Evolutionary conservation across 1,140 invertebrate genomes (phyloP).

Genomic region (Saxidomus purpurata): DNA sequence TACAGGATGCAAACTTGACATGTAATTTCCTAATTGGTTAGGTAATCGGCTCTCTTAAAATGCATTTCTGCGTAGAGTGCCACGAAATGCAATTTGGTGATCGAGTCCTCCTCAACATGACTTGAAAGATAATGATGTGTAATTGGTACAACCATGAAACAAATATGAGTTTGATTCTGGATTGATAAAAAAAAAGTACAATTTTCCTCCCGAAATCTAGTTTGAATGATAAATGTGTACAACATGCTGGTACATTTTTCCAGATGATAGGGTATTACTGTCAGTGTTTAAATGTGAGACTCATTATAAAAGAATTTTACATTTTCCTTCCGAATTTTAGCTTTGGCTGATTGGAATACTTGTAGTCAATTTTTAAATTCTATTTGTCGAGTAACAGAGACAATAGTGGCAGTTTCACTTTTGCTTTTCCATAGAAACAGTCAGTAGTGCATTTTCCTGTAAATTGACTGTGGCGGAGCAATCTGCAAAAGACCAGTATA

Average conservation of each 20-base stretch:
- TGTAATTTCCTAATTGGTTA: constrained; percentile 52
- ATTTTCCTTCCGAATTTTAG: no score
- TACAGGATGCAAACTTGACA: constrained; percentile 35
- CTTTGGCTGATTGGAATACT: no score
- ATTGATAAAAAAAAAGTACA: not conserved
- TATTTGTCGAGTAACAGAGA: no score
- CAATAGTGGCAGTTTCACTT: no score
- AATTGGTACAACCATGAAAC: constrained; percentile 13
- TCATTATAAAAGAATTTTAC: not conserved
- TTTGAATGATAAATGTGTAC: constrained; percentile 6
- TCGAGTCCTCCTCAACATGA: not conserved
- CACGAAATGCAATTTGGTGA: constrained; percentile 14
- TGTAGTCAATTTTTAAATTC: no score
- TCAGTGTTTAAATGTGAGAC: not conserved
- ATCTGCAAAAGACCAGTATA: no score
- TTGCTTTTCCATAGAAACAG: no score
- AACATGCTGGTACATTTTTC: not conserved
- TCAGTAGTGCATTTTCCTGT: no score
- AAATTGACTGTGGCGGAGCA: no score
- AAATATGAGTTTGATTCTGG: constrained; percentile 32
- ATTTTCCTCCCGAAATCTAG: not conserved
- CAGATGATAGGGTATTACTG: not conserved
- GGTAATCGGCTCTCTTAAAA: not conserved
- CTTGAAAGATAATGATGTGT: constrained; percentile 19
- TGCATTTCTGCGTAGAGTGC: constrained; percentile 1